Conservation (phyloP, 2,888 invertebrate genomes). For the Herminia tarsipennalis region DNA sequence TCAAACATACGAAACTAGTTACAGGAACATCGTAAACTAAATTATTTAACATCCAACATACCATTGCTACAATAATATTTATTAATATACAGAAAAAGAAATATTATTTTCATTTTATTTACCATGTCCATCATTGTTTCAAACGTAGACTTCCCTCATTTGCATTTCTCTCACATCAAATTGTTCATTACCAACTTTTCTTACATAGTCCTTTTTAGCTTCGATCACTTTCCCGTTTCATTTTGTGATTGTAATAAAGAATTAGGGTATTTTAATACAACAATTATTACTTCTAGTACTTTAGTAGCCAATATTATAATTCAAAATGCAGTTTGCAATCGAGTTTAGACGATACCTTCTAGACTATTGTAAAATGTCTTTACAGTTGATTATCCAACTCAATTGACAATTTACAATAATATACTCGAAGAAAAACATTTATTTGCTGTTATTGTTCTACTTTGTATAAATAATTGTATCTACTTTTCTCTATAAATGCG, state of each 20-base stretch:
- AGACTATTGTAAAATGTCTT: constrained; percentile 10
- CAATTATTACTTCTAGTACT: constrained; percentile 28
- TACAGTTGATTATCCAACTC: neutral
- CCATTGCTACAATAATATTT: constrained; percentile 41
- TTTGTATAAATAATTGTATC: constrained; percentile 44
- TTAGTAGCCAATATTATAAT: constrained; percentile 33
- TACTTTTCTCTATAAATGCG: constrained; percentile 31
- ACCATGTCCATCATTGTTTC: constrained; percentile 10
- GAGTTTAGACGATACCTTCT: constrained; percentile 13
- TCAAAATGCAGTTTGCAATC: constrained; percentile 16
- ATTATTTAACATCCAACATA: constrained; percentile 49
- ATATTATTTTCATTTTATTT: constrained; percentile 13
- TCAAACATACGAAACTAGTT: constrained; percentile 54
- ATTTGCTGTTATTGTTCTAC: constrained; percentile 38
- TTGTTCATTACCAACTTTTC: constrained; percentile 18
- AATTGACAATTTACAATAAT: constrained; percentile 11
- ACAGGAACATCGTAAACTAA: constrained; percentile 73
- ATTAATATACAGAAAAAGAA: constrained; percentile 34
- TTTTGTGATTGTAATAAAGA: constrained; percentile 21
- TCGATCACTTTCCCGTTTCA: constrained; percentile 6
- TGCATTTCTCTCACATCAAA: neutral
- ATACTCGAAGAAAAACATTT: constrained; percentile 22
- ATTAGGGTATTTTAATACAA: constrained; percentile 27
- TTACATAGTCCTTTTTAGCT: constrained; percentile 20
- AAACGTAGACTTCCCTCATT: constrained; percentile 11